These are phyloP conservation scores for Meta bourneti DNA, from an alignment of 2,888 invertebrate genomes.

Conservation along the genomic window DNA sequence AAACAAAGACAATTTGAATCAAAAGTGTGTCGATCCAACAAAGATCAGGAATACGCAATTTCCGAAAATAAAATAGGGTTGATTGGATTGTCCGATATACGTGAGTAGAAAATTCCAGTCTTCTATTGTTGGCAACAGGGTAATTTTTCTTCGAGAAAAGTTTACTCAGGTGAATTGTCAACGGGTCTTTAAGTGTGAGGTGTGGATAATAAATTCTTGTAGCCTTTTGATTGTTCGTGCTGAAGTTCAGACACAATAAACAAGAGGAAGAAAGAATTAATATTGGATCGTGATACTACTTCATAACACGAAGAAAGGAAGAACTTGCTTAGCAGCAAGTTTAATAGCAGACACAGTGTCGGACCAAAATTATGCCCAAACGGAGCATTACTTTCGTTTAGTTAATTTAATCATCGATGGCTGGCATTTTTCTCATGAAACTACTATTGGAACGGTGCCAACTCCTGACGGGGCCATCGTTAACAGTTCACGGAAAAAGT, in stretches of 20 bases:
- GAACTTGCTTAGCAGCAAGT: neutral
- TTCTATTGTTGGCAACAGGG: neutral
- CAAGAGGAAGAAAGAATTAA: neutral
- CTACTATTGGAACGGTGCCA: constrained; percentile 40
- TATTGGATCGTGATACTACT: neutral
- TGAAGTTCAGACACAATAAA: neutral
- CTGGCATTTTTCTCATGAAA: constrained; percentile 23
- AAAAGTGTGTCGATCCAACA: neutral
- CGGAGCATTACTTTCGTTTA: constrained; percentile 57
- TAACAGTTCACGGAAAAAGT: neutral
- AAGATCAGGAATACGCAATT: neutral
- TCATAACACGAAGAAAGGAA: neutral
- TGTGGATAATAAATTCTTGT: neutral
- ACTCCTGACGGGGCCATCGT: neutral
- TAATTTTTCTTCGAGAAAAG: neutral
- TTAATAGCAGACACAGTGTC: neutral
- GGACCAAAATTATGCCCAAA: constrained; percentile 32
- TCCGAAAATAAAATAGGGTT: neutral
- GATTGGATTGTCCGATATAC: constrained; percentile 48
- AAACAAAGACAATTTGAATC: neutral
- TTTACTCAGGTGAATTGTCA: neutral
- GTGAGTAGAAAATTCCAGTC: constrained; percentile 26
- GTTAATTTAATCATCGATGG: constrained; percentile 65
- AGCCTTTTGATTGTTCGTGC: neutral
- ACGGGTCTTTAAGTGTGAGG: neutral